Conservation (phyloP, 2,113 vertebrate genomes). For the Peromyscus polionotus region DNA sequence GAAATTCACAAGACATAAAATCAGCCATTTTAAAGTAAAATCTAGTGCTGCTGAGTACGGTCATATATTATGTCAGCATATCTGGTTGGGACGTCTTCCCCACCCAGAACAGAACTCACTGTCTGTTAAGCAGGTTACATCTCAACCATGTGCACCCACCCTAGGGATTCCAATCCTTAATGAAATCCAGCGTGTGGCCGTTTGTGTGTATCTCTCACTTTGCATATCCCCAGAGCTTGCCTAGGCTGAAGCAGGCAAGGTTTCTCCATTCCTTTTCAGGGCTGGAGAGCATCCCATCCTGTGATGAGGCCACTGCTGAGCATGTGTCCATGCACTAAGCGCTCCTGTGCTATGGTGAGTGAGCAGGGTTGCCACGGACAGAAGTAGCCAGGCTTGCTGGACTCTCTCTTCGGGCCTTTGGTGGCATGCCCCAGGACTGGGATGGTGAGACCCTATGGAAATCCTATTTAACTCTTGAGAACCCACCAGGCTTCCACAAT, state of each 20-base stretch:
- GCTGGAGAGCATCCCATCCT: background rate
- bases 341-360: fast-evolving
- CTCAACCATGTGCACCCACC: background rate
- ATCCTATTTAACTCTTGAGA: background rate
- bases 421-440: background rate
- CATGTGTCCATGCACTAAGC: fast-evolving
- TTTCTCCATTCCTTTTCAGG: background rate
- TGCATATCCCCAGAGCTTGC: fast-evolving
- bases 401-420: background rate
- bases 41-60: background rate
- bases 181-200: background rate
- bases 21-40: background rate
- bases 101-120: background rate
- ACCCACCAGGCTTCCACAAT: background rate
- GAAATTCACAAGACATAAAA: background rate
- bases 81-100: background rate
- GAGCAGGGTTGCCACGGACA: fast-evolving
- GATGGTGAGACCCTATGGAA: background rate
- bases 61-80: no score
- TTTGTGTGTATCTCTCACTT: background rate
- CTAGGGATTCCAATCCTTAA: background rate
- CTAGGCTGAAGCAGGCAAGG: fast-evolving
- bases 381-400: fast-evolving
- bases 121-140: background rate
- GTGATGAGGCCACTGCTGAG: background rate